Evolutionary conservation across 2,888 invertebrate species (phyloP), one percentile per base, ranked within the genome.

Genomic region (Leuctra nigra): DNA sequence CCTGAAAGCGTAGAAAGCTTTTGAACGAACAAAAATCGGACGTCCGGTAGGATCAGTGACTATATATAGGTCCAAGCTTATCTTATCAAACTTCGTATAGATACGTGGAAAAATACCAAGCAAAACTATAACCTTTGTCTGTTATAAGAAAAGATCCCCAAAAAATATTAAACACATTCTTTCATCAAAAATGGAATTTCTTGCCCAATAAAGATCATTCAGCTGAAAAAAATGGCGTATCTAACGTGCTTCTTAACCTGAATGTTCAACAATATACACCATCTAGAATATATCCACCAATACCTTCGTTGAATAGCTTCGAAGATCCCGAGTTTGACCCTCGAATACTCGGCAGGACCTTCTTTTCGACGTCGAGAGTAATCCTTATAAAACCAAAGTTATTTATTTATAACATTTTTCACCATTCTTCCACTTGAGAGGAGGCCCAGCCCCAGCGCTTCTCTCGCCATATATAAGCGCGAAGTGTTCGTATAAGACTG

Each of bases 141-240:
- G 50, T 4, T 35, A 20, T 18, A 20, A 50, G 25, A 20, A 20
- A 44, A 9, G 44, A 4, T 22, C 4, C 44, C 11, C 11, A 22
- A 6, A 44, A n/a, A 38, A 50, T 50, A 50, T 50, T 33, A 50
- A 50, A 33, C 50, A 33, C 35, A 50, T 50, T 50, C 50, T 50
- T 50, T 50, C 50, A 50, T 50, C 50, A 50, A 20, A 29, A 33
- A 18, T 35, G 50, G 50, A 50, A 50, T 50, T 50, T 33, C 50
- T 33, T 33, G 13, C 16, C 50, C 50, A 50, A 50, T 50, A 50
- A 50, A 50, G 33, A 33, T 22, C 50, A 35, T 6, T 50, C 50
- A 33, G 35, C 50, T 35, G 23, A 35, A 35, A 50, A 50, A 48
- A 50, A 33, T 4, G 2, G 20, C n/a, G 22, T 44, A 13, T n/a